Evolutionary conservation across 2,113 vertebrate genomes (phyloP).

Genomic region (Neolamprologus fasciatus): DNA sequence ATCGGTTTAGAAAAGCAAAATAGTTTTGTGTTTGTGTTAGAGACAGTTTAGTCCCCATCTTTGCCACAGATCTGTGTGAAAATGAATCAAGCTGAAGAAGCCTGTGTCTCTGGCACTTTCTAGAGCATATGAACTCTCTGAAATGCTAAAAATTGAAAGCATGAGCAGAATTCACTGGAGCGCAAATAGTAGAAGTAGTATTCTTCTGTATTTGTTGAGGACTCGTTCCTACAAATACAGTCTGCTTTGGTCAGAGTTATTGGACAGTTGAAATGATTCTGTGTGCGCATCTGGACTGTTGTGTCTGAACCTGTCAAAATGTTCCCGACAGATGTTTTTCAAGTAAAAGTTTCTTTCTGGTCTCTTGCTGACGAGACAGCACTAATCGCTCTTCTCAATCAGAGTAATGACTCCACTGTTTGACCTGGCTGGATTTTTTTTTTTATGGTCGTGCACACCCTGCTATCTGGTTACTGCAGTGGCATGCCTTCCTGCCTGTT

Average conservation of each 20-base stretch:
- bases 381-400: constrained; percentile 40
- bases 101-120: neutral
- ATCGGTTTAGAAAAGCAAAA: neutral
- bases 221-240: neutral
- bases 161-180: neutral
- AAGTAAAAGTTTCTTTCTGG: neutral
- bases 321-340: neutral
- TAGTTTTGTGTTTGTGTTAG: neutral
- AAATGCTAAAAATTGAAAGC: neutral
- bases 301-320: neutral
- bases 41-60: neutral
- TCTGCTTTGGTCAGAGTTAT: neutral
- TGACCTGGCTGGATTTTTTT: constrained; percentile 15
- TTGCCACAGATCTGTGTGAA: neutral
- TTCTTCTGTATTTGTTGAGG: neutral
- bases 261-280: neutral
- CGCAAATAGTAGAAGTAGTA: neutral
- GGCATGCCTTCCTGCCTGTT: constrained; percentile 20
- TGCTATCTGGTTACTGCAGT: constrained; percentile 35
- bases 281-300: neutral
- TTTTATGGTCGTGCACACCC: neutral
- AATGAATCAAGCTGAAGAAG: neutral
- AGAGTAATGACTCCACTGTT: constrained; percentile 29
- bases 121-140: neutral
- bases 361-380: constrained; percentile 5